Evolutionary conservation across 2,888 invertebrate genomes (phyloP), one percentile per base, ranked within the genome.

Genomic region (Drosophila dives): DNA sequence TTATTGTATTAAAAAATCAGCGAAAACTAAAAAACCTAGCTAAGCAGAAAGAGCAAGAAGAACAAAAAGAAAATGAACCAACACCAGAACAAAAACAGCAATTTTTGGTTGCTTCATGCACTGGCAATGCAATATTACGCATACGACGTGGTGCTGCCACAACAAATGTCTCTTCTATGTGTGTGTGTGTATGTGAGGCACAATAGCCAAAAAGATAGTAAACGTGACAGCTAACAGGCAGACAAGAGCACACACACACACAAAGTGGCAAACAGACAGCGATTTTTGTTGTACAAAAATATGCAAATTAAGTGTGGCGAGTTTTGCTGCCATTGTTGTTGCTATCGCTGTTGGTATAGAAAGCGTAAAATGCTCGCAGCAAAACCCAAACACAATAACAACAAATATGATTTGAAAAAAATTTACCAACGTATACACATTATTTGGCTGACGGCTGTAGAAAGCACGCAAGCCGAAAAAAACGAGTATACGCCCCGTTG

Each of bases 401-500:
- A 65, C 62, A 77, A 74, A 70, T 66, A 61, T 58, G 54, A 69
- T 58, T 40, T 55, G 64, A 68, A 70, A 70, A 61, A 67, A 42
- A 29, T 45, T 20, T 42, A 80, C 64, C 55, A 58, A 81, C 74
- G 77, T 83, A 88, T 86, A 84, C 86, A 88, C 64, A 81, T 86
- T 86, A 75, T 83, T 80, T 75, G 77, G 75, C 72, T 80, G 86
- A 73, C 75, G 80, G 73, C 72, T 75, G 84, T 81, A 86, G 78
- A 87, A 87, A 89, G 80, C 81, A 81, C 74, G 70, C 73, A 75
- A 68, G 66, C 70, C 59, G 80, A 81, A 85, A 82, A 77, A 78
- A 88, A 87, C 79, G 77, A 89, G 91, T 84, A 91, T 91, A 91
- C 91, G 91, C 86, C 91, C 78, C 82, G 87, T 75, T 74, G 81